Conservation (phyloP, 2,797 vertebrate species). For the Macroramphosus scolopax region DNA sequence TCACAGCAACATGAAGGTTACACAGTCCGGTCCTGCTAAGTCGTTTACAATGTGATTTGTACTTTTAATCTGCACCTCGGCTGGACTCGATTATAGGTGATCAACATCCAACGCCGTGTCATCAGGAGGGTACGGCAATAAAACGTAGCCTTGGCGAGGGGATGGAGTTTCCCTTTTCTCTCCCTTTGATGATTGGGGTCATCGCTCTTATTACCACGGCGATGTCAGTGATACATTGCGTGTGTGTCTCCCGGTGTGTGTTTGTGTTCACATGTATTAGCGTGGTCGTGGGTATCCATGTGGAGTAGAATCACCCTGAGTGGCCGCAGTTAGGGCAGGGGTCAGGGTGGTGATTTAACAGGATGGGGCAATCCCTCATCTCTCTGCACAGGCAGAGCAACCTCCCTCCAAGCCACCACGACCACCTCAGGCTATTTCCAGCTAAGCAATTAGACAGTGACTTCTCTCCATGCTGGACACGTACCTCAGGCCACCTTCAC, state of each 20-base stretch:
- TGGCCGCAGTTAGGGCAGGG: slow-evolving; percentile 61
- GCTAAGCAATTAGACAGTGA: slow-evolving; percentile 61
- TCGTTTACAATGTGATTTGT: slow-evolving; percentile 65
- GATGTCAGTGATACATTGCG: slow-evolving; percentile 57
- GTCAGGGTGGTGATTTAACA: slow-evolving; percentile 70
- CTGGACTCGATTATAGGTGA: slow-evolving; percentile 59
- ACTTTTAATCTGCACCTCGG: slow-evolving; percentile 56
- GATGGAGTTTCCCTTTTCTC: slow-evolving; percentile 46
- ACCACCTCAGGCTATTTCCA: slow-evolving; percentile 52
- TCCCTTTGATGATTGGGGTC: slow-evolving; percentile 73
- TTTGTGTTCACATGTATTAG: slow-evolving; percentile 23
- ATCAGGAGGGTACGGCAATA: slow-evolving; percentile 49
- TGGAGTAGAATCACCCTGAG: slow-evolving; percentile 34
- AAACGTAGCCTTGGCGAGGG: slow-evolving; percentile 49
- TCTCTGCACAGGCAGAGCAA: slow-evolving; percentile 4
- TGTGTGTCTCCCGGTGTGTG: slow-evolving; percentile 29
- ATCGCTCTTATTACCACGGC: slow-evolving; percentile 63
- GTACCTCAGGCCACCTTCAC: slow-evolving; percentile 50
- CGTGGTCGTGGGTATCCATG: slow-evolving; percentile 28
- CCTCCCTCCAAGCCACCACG: slow-evolving; percentile 9
- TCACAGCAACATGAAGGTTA: slow-evolving; percentile 37
- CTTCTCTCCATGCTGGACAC: slow-evolving; percentile 62
- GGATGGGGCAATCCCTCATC: slow-evolving; percentile 48
- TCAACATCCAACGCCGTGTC: slow-evolving; percentile 55
- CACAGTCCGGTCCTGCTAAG: slow-evolving; percentile 31